Evolutionary conservation across 2,113 vertebrate genomes (phyloP).

Genomic region (Hymenochirus boettgeri): DNA sequence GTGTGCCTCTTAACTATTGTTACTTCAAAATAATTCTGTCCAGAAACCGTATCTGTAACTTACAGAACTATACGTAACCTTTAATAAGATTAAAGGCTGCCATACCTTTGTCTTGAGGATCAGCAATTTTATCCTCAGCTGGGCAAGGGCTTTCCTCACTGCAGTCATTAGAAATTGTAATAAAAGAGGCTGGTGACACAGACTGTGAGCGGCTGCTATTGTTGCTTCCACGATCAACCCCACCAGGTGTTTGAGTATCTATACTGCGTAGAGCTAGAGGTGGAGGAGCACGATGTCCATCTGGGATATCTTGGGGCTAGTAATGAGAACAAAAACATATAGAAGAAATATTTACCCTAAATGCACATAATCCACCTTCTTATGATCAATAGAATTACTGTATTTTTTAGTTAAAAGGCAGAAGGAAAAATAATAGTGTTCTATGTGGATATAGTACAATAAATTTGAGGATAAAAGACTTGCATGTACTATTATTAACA

Average conservation of each 20-base stretch:
- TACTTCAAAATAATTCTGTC: no score
- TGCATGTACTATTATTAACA: no score
- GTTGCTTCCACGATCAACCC: conserved; percentile 80
- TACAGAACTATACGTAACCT: not conserved
- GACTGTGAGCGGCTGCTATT: conserved; percentile 93
- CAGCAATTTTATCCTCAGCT: conserved; percentile 67
- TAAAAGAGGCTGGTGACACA: conserved; percentile 88
- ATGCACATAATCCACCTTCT: no score
- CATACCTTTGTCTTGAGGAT: conserved; percentile 87
- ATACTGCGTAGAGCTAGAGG: conserved; percentile 87
- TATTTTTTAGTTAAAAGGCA: no score
- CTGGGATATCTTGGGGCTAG: conserved; percentile 92
- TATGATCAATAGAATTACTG: no score
- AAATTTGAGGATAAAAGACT: no score
- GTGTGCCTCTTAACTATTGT: no score
- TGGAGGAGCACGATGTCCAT: conserved; percentile 90
- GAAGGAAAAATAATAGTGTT: no score
- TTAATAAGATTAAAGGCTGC: not conserved
- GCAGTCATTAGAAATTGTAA: conserved; percentile 83
- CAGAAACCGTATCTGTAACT: no score
- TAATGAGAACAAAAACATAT: conserved; percentile 5
- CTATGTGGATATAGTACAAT: no score
- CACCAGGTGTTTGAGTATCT: conserved; percentile 90
- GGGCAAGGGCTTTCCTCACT: conserved; percentile 81
- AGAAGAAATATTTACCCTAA: not conserved